These are phyloP conservation scores for Trichomalopsis sarcophagae DNA, from an alignment of 1,140 invertebrate genomes.

Conservation along the genomic window DNA sequence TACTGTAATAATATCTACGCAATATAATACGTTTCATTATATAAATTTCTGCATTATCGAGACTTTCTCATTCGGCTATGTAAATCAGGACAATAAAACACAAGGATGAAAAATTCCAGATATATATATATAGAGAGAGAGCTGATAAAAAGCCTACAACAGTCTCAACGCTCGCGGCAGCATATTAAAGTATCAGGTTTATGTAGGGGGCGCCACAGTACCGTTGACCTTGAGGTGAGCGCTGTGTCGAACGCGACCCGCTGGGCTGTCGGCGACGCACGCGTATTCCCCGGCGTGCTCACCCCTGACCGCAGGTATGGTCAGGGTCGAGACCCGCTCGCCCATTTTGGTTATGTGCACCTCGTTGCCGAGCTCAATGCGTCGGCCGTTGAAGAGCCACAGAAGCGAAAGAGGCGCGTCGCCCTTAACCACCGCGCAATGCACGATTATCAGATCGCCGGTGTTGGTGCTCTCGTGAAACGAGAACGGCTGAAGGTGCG, in stretches of 20 bases:
- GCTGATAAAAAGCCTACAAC: too few relatives aligned
- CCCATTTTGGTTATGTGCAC: slow-evolving; percentile 78
- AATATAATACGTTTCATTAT: neutral
- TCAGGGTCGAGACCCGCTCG: slow-evolving; percentile 74
- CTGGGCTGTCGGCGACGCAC: slow-evolving; percentile 82
- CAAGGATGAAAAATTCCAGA: neutral
- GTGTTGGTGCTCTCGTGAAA: slow-evolving; percentile 73
- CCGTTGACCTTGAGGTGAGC: slow-evolving; percentile 77
- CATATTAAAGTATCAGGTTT: too few relatives aligned
- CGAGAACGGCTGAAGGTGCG: slow-evolving; percentile 72
- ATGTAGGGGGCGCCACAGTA: slow-evolving; percentile 57
- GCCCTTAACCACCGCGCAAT: slow-evolving; percentile 84
- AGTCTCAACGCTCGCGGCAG: too few relatives aligned
- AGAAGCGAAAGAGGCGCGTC: slow-evolving; percentile 82
- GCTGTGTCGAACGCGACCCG: slow-evolving; percentile 78
- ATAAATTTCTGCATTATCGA: neutral
- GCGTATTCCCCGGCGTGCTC: slow-evolving; percentile 85
- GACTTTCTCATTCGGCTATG: neutral
- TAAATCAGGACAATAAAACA: neutral
- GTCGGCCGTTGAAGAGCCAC: slow-evolving; percentile 78
- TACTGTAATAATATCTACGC: neutral
- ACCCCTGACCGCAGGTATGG: slow-evolving; percentile 71
- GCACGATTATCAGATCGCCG: slow-evolving; percentile 78
- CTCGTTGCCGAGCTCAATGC: slow-evolving; percentile 73
- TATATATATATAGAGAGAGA: neutral